phyloP scores from a whole-genome alignment of 2,888 invertebrate genomes.

The Sisyra terminalis region DNA sequence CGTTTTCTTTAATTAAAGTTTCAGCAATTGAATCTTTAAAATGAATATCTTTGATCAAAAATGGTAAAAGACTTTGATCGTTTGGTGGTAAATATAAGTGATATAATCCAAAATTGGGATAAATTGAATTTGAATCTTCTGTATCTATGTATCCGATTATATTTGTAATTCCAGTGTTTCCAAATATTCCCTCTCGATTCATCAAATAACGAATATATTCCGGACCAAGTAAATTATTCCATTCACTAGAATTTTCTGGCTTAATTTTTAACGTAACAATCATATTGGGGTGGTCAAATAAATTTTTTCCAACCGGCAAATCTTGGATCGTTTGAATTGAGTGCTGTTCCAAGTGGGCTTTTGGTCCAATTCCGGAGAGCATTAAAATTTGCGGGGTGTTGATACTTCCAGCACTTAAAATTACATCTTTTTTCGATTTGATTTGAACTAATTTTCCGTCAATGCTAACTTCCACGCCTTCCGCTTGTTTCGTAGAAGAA shows the following conservation, averaged over 20 bases:
- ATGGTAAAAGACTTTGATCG: too few species aligned
- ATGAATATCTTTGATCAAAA: too few species aligned
- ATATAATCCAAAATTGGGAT: constrained; percentile 35
- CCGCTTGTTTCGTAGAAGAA: constrained; percentile 26
- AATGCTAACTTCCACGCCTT: constrained; percentile 31
- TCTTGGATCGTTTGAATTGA: constrained; percentile 22
- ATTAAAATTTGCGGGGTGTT: constrained; percentile 50
- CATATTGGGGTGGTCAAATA: constrained; percentile 30
- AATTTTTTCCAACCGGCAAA: constrained; percentile 29
- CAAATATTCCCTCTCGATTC: constrained; percentile 30
- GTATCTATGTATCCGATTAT: constrained; percentile 34
- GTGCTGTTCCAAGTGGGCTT: constrained; percentile 15
- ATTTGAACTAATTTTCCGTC: constrained; percentile 26
- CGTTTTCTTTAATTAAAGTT: too few species aligned
- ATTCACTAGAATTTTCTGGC: constrained; percentile 4
- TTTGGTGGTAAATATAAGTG: constrained; percentile 14
- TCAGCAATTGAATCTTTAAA: too few species aligned
- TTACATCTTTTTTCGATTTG: constrained; percentile 32
- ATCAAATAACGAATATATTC: constrained; percentile 24
- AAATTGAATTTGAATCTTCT: constrained; percentile 21
- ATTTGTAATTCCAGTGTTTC: constrained; percentile 27
- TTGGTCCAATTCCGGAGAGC: constrained; percentile 42
- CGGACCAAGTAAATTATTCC: constrained; percentile 17
- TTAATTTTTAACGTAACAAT: not conserved
- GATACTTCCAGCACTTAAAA: constrained; percentile 25